Evolutionary conservation across 2,113 vertebrate species (phyloP).

Genomic region (Siphamia tubifer): DNA sequence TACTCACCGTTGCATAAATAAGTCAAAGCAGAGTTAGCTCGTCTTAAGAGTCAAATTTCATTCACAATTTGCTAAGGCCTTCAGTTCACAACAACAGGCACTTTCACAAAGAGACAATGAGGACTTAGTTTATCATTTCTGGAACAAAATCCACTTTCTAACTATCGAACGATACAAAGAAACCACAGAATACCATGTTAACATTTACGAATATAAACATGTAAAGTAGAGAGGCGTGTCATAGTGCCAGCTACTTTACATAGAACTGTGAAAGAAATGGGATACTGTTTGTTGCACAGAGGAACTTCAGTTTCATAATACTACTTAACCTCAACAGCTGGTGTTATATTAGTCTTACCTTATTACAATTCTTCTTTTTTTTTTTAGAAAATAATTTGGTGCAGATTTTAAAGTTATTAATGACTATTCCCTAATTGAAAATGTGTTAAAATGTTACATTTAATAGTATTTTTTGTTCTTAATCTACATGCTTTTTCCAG

Average conservation of each 20-base stretch:
- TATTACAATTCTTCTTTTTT: too few species aligned
- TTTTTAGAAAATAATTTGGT: too few species aligned
- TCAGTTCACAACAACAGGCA: not conserved
- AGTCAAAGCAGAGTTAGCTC: not conserved
- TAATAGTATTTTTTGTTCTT: not conserved
- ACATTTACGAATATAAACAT: not conserved
- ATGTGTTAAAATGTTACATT: too few species aligned
- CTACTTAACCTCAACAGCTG: not conserved
- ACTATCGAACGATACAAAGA: too few species aligned
- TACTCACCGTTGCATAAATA: too few species aligned
- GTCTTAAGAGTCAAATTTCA: not conserved
- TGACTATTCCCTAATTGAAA: too few species aligned
- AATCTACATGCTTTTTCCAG: not conserved
- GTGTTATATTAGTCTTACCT: not conserved
- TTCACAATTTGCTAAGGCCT: not conserved
- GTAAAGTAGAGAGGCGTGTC: not conserved
- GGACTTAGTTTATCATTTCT: not conserved
- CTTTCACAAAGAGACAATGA: not conserved
- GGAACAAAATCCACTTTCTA: not conserved
- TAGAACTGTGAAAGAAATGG: constrained; percentile 6
- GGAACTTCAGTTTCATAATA: not conserved
- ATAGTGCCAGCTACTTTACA: constrained; percentile 20
- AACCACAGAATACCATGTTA: not conserved
- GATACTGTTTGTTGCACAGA: constrained; percentile 36
- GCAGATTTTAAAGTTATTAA: too few species aligned